Evolutionary conservation across 1,140 invertebrate genomes (phyloP), one percentile per base, ranked within the genome.

Genomic region (Ceratina japonica): DNA sequence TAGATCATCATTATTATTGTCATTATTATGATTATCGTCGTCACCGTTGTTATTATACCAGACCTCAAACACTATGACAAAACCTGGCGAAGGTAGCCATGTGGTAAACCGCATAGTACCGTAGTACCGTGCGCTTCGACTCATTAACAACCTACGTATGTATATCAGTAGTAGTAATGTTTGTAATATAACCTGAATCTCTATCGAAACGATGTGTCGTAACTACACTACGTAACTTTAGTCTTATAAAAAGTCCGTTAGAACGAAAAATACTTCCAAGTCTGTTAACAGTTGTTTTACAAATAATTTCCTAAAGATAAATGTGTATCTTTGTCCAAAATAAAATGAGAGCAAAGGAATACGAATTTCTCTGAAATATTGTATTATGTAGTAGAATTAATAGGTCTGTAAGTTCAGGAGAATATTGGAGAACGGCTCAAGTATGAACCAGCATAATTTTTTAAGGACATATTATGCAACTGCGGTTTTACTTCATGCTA

Each of bases 31-130:
- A 13, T n/a, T 16, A 59, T 68, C 15, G n/a, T 77, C 16, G 52
- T 62, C 12, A n/a, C 37, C 27, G 49, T 49, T 68, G 56, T 75
- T 62, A 80, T 80, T 80, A 80, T 44, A 66, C 56, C 31, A 44
- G 54, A 56, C 18, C 49, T 54, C 4, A 13, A 73, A 61, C 37
- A 18, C 73, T 65, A 75, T 80, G 54, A 69, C 27, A 68, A 80
- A 75, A 66, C 44, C 61, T 75, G 78, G 63, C 56, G 78, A 80
- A 62, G 78, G 72, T 66, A 75, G 58, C 56, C 27, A n/a, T 75
- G 78, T 63, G 78, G 78, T 80, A 80, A 80, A 64, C 78, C 78
- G 58, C 78, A 75, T 49, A 44, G 73, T 80, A 80, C 73, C 75
- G 73, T 49, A 44, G 73, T 80, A 80, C 73, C 75, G 73, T 75